Conservation (phyloP, 1,140 invertebrate species). For the Ditylenchus dipsaci region DNA sequence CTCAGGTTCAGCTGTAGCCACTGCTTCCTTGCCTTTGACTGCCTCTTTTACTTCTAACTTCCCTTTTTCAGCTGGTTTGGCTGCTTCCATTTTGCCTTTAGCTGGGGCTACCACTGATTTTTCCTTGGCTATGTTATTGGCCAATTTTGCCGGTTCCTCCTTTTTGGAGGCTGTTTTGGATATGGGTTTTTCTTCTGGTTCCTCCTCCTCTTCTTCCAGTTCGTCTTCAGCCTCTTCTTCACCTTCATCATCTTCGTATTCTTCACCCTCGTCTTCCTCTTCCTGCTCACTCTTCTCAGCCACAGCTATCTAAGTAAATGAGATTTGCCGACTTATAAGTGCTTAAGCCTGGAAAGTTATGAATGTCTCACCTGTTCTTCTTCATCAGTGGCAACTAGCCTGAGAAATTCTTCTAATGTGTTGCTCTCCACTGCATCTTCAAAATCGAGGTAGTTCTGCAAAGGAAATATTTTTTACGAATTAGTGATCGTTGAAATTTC, state of each 20-base stretch:
- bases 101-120: too few species aligned
- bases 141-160: constrained; percentile 7
- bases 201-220: constrained; percentile 17
- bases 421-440: constrained; percentile 33
- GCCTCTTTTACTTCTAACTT: neutral
- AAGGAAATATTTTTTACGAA: neutral
- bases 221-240: constrained; percentile 24
- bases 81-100: neutral
- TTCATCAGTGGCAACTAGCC: constrained; percentile 23
- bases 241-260: constrained; percentile 29
- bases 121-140: constrained; percentile 3
- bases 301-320: neutral
- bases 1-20: neutral
- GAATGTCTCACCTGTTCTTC: neutral
- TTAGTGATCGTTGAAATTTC: neutral
- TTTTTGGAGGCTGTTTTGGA: constrained; percentile 18
- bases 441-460: constrained; percentile 32
- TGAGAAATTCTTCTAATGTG: constrained; percentile 27
- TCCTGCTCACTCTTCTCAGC: constrained; percentile 11
- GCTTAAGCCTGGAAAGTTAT: too few species aligned
- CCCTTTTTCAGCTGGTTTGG: neutral
- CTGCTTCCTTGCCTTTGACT: neutral
- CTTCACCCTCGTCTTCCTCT: constrained; percentile 15
- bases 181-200: constrained; percentile 7
- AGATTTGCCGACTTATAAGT: too few species aligned